A percentile compares a stretch with the other conserved stretches of the same genome.
These are phyloP conservation scores for Laodelphax striatellus DNA, from an alignment of 1,140 invertebrate species.

Conservation along the genomic window DNA sequence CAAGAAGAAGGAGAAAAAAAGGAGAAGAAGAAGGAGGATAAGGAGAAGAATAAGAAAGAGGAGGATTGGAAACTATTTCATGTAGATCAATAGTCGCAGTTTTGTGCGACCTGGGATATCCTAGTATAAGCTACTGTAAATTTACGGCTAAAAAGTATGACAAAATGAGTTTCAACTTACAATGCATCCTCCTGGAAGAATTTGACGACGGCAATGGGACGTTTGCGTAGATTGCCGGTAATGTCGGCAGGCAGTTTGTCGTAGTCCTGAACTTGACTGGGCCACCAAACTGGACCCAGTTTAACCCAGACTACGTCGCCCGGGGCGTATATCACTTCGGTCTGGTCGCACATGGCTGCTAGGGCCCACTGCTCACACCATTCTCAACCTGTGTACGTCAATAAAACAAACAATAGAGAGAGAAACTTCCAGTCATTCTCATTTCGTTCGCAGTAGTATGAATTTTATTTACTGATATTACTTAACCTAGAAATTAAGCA, in stretches of 20 bases:
- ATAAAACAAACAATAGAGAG: neutral
- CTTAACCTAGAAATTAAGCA: no score
- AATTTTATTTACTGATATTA: no score
- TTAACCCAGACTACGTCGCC: constrained; percentile 76
- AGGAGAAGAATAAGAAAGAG: no score
- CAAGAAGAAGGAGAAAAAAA: no score
- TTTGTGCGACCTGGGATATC: no score
- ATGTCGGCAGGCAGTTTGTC: constrained; percentile 47
- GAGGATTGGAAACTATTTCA: no score
- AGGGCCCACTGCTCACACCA: neutral
- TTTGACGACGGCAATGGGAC: constrained; percentile 61
- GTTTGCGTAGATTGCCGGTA: constrained; percentile 43
- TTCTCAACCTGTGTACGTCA: no score
- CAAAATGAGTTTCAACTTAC: constrained; percentile 42
- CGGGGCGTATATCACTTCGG: constrained; percentile 46
- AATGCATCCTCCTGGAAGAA: constrained; percentile 71
- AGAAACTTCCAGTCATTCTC: neutral
- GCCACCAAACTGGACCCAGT: constrained; percentile 62
- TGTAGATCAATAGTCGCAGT: no score
- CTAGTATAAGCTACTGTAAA: no score
- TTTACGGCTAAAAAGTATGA: no score
- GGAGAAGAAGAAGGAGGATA: no score
- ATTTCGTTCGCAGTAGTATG: no score
- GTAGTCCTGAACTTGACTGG: constrained; percentile 54
- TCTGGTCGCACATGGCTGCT: constrained; percentile 45